These are phyloP conservation scores for Sceloporus undulatus DNA, from an alignment of 2,113 vertebrate genomes.

Conservation along the genomic window DNA sequence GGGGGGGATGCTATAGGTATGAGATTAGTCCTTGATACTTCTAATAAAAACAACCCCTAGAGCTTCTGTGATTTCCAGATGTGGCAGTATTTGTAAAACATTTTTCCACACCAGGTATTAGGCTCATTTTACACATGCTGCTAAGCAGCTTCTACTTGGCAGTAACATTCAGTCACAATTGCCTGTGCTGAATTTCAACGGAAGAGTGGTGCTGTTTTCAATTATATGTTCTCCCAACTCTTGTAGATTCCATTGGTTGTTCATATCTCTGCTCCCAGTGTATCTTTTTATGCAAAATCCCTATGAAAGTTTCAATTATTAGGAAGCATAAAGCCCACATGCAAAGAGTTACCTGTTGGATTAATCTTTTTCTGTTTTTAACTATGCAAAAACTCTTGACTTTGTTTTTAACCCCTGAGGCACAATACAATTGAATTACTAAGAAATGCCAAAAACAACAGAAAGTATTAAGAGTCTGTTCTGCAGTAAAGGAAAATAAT, in stretches of 20 bases:
- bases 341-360: neutral
- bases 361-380: constrained; percentile 16
- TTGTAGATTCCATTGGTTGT: neutral
- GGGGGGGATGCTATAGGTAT: neutral
- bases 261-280: neutral
- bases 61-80: neutral
- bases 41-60: neutral
- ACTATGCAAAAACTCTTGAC: neutral
- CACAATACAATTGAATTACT: neutral
- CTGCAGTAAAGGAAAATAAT: neutral
- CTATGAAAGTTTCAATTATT: constrained; percentile 21
- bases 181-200: constrained; percentile 5
- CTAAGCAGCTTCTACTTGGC: constrained; percentile 5
- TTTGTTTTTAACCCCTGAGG: neutral
- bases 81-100: constrained; percentile 10
- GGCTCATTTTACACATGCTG: constrained; percentile 19
- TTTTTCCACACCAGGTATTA: constrained; percentile 19
- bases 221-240: neutral
- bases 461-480: constrained; percentile 7
- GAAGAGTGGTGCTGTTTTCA: constrained; percentile 6
- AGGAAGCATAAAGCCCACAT: neutral
- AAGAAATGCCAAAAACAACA: constrained; percentile 1
- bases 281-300: constrained; percentile 14
- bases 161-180: neutral
- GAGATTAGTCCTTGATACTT: neutral